These are phyloP conservation scores for Poecilia velifera DNA, from an alignment of 2,797 vertebrate species.

Conservation along the genomic window DNA sequence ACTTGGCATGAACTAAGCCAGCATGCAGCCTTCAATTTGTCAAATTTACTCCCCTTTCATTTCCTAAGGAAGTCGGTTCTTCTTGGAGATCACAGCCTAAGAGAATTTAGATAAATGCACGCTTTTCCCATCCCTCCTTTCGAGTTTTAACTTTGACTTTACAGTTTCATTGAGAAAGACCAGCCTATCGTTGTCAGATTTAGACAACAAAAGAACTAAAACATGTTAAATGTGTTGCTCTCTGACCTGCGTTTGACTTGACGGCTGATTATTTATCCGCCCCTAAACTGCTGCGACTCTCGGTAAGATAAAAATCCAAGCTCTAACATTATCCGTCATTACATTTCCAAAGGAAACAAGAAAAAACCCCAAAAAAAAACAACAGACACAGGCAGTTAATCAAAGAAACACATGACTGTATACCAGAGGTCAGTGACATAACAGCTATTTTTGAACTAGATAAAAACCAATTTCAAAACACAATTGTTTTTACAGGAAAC, in stretches of 20 bases:
- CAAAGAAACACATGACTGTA: slow-evolving; percentile 10
- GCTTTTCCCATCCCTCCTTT: slow-evolving; percentile 59
- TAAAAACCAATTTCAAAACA: slow-evolving; percentile 1
- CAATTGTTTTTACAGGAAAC: slow-evolving; percentile 10
- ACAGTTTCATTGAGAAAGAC: slow-evolving; percentile 29
- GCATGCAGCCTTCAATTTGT: slow-evolving; percentile 58
- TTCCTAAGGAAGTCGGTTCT: slow-evolving; percentile 38
- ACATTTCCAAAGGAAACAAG: slow-evolving; percentile 40
- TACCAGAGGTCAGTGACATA: slow-evolving; percentile 36
- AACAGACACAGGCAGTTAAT: slow-evolving; percentile 31
- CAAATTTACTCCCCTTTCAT: slow-evolving; percentile 31
- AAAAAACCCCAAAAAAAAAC: slow-evolving; percentile 46
- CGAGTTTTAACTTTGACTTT: slow-evolving; percentile 48
- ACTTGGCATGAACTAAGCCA: slow-evolving; percentile 56
- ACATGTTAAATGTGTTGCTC: slow-evolving; percentile 51
- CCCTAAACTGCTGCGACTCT: slow-evolving; percentile 48
- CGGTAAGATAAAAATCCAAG: slow-evolving; percentile 62
- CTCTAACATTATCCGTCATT: slow-evolving; percentile 32
- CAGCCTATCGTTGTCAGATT: slow-evolving; percentile 55
- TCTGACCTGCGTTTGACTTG: slow-evolving; percentile 56
- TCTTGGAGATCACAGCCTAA: slow-evolving; percentile 54
- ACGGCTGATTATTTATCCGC: slow-evolving; percentile 38
- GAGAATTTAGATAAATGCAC: slow-evolving; percentile 66
- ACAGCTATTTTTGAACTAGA: slow-evolving; percentile 28
- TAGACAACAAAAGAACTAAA: slow-evolving; percentile 47